These are phyloP conservation scores for Alces alces DNA, from an alignment of 2,113 vertebrate species.

Conservation along the genomic window DNA sequence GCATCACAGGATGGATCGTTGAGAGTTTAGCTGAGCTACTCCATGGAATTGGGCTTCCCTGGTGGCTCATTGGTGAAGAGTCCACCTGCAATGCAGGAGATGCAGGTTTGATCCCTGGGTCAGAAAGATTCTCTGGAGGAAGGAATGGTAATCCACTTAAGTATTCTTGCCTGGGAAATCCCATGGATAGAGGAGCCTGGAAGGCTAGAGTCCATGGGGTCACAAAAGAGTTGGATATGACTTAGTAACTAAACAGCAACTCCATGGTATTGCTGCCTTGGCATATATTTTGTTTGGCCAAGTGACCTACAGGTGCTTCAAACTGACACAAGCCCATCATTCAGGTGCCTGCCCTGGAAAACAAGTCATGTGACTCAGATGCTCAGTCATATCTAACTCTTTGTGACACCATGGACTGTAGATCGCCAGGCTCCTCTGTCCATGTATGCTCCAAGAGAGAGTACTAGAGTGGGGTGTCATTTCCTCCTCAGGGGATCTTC, in stretches of 20 bases:
- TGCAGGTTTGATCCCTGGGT: accelerated
- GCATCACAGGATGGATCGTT: neutral
- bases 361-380: neutral
- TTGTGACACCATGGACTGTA: neutral
- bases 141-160: neutral
- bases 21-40: neutral
- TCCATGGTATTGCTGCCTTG: neutral
- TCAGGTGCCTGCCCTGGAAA: neutral
- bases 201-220: neutral
- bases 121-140: neutral
- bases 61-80: neutral
- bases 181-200: neutral
- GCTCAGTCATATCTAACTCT: neutral
- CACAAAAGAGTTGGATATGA: neutral
- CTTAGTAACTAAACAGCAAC: neutral
- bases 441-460: neutral
- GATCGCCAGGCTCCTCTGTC: neutral
- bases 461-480: neutral
- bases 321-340: neutral
- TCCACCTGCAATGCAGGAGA: neutral
- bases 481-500: neutral
- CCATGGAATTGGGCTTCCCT: neutral
- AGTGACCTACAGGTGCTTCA: neutral
- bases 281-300: neutral
- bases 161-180: neutral